phyloP scores from a whole-genome alignment of 1,140 invertebrate genomes.

The Zaprionus tsacasi region DNA sequence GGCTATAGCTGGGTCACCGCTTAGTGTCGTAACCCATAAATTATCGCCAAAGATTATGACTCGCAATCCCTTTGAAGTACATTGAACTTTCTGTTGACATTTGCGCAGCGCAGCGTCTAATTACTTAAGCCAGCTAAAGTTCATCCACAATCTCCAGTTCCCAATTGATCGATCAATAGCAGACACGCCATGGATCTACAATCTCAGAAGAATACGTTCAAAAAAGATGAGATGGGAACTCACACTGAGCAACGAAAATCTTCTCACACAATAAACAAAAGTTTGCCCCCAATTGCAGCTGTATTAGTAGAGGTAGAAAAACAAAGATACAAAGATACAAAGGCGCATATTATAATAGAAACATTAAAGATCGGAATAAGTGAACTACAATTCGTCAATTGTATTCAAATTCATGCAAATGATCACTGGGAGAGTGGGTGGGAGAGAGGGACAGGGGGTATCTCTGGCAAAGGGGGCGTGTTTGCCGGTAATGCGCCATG shows the following conservation, averaged over 20 bases:
- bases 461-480: not conserved
- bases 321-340: conserved; percentile 34
- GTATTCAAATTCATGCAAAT: conserved; percentile 83
- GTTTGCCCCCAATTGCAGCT: conserved; percentile 37
- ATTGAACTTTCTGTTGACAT: conserved; percentile 80
- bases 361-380: conserved; percentile 74
- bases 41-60: conserved; percentile 76
- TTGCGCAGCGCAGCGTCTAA: conserved; percentile 62
- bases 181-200: conserved; percentile 57
- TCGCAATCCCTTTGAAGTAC: conserved; percentile 24
- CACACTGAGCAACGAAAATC: conserved; percentile 56
- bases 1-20: conserved; percentile 61
- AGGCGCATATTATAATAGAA: conserved; percentile 66
- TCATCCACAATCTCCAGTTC: conserved; percentile 40
- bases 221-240: conserved; percentile 26
- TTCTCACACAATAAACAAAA: conserved; percentile 68
- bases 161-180: conserved; percentile 72
- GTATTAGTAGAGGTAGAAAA: not conserved
- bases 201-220: conserved; percentile 5
- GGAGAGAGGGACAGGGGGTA: too few relatives aligned
- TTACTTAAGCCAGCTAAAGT: conserved; percentile 65
- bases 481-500: conserved; percentile 74
- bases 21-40: conserved; percentile 76
- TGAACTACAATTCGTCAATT: conserved; percentile 79
- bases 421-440: conserved; percentile 10